Conservation (phyloP, 2,888 invertebrate species). For the Sthenelais limicola region DNA sequence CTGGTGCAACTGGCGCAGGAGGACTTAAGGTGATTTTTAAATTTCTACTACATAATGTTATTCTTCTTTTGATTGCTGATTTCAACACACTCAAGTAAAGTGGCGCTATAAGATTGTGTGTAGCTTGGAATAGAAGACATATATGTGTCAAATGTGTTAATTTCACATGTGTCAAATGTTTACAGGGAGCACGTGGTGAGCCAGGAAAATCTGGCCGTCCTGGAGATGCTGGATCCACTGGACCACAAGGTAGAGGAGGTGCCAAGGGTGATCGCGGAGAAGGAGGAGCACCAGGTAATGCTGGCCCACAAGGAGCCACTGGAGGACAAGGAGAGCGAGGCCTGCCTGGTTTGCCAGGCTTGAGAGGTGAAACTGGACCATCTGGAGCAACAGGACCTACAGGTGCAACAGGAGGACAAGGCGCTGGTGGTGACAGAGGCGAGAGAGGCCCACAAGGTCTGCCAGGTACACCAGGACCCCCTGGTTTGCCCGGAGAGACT, state of each 20-base stretch:
- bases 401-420: slow-evolving; percentile 27
- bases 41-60: no score
- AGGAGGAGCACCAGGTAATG: slow-evolving; percentile 75
- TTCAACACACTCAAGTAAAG: no score
- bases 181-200: slow-evolving; percentile 49
- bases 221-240: slow-evolving; percentile 45
- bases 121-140: neutral
- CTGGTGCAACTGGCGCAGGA: slow-evolving; percentile 33
- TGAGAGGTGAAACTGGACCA: slow-evolving; percentile 50
- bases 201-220: slow-evolving; percentile 47
- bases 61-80: no score
- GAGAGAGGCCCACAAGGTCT: slow-evolving; percentile 32
- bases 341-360: slow-evolving; percentile 45
- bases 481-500: slow-evolving; percentile 21
- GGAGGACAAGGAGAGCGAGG: slow-evolving; percentile 50
- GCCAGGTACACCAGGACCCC: slow-evolving; percentile 21
- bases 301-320: slow-evolving; percentile 61
- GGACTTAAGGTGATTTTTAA: slow-evolving; percentile 42
- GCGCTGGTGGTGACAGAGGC: slow-evolving; percentile 29
- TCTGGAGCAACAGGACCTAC: slow-evolving; percentile 42
- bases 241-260: slow-evolving; percentile 47
- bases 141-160: neutral
- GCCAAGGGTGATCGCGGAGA: slow-evolving; percentile 58
- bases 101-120: neutral
- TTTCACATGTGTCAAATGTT: neutral